Base-by-base conservation (phyloP, 2,888 invertebrate species). In the Sarcophaga caerulescens region DNA sequence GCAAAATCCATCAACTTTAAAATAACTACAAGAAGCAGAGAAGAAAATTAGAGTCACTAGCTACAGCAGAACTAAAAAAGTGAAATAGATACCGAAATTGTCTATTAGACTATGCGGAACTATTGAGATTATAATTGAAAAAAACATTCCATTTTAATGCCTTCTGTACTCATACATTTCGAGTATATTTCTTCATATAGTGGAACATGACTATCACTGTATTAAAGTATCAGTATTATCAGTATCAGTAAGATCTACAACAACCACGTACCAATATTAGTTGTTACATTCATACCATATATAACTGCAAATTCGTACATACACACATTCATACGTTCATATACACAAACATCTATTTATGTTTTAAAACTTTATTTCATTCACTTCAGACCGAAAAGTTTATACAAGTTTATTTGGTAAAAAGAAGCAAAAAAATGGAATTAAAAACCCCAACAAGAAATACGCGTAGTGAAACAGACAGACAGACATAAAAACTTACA, bases 381-480 rank as follows among this genome's bases (percentile, higher is more conserved):
- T 76, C 35, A 81, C 81, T 59, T 47, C 21, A 65, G 45, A 76
- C 75, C 57, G 59, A 81, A 68, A 81, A 70, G 25, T 76, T 76
- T 75, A 45, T 63, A 25, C 62, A 62, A 25, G 52, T 81, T 81
- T 70, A 62, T 81, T 23, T 62, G 12, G 17, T 21, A 8, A 81
- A 63, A 21, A 59, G 44, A 44, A 19, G 35, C 6, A 35, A 35
- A 35, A 35, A 10, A 35, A 35, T 8, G 8, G 35, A 35, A 35
- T 35, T 35, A 35, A 62, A 78, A 23, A 71, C 12, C 52, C 17
- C 52, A 5, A 52, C 52, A 19, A 70, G 19, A 69, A 59, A 74
- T 66, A n/a, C 10, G 21, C 47, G 62, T 21, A 60, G 52, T n/a
- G 21, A 52, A 35, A 66, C 19, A 65, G 52, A 19, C 52, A 6